Base-by-base conservation (phyloP, 2,113 vertebrate species). In the Podarcis cretensis region DNA sequence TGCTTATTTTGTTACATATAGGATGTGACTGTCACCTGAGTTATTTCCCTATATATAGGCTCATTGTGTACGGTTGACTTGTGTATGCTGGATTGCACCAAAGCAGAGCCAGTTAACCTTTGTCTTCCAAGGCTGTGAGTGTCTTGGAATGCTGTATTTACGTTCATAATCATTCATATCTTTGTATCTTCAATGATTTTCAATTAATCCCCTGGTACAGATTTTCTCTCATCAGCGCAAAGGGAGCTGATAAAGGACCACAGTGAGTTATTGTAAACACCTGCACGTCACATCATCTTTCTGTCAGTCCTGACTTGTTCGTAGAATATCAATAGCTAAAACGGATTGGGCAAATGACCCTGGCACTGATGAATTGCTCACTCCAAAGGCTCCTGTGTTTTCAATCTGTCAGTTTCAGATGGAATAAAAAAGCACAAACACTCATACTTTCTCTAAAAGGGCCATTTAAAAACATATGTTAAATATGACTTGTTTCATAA, bases 291-390 rank as follows among this genome's bases (percentile, higher is more conserved):
- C 75, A 94, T 57, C 81, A 65, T 92, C 57, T 32, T 95, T 94
- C 88, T 94, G 90, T n/a, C 0, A 1, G 32, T 84, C 89, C 91
- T 91, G 93, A 93, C 94, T 94, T 94, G 94, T 94, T 93, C 93
- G 93, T 93, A 95, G 93, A 94, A 93, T 92, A 94, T 94, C 88
- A 85, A 75, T 83, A 93, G 91, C 77, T 94, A 95, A 75, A 96
- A 95, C 94, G 89, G 89, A 76, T 3, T 91, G 91, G 92, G 89
- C 77, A 13, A 93, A 90, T 89, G 0, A 92, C 89, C 89, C 94
- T 81, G 83, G 81, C 89, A 69, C 90, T 94, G 93, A 93, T 94
- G 94, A 93, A 94, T 76, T 87, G 92, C 79, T 90, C 48, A 91
- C 84, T 65, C 21, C 57, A 81, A 83, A 30, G 30, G 90, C 92